A percentile compares a stretch with the other conserved stretches of the same genome.
Conservation (phyloP, 2,888 invertebrate species). For the Monoplex corrugatus region DNA sequence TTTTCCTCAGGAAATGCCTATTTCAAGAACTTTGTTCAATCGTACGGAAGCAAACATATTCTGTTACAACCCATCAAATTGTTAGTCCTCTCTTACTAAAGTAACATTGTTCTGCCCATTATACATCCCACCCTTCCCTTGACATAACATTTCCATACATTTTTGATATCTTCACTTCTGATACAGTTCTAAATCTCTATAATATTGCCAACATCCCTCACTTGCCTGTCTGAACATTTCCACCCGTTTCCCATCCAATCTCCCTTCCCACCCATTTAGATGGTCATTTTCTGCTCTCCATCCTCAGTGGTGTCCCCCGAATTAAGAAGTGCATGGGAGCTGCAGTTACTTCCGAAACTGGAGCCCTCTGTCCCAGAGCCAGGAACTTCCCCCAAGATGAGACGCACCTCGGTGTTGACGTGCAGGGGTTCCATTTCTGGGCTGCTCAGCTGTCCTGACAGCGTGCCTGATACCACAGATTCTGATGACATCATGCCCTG, state of each 20-base stretch:
- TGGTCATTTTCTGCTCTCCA: slow-evolving; percentile 38
- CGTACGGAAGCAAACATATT: too few species aligned
- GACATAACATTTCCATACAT: too few species aligned
- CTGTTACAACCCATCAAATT: too few species aligned
- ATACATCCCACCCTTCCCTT: too few species aligned
- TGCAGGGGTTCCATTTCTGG: slow-evolving; percentile 63
- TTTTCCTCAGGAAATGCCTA: too few species aligned
- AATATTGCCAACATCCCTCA: too few species aligned
- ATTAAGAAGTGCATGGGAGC: slow-evolving; percentile 66
- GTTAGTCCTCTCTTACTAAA: too few species aligned
- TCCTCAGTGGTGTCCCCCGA: slow-evolving; percentile 47
- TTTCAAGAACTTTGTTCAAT: too few species aligned
- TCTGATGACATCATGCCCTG: slow-evolving; percentile 47
- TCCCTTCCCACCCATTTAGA: neutral
- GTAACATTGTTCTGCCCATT: too few species aligned
- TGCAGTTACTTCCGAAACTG: slow-evolving; percentile 71
- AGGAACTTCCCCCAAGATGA: slow-evolving; percentile 54
- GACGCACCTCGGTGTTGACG: slow-evolving; percentile 54
- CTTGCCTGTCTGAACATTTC: too few species aligned
- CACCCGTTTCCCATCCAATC: neutral
- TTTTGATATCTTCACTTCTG: too few species aligned
- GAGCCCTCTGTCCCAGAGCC: slow-evolving; percentile 62
- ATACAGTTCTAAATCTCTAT: too few species aligned
- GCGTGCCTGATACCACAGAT: slow-evolving; percentile 44
- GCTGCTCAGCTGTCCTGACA: slow-evolving; percentile 40